Base-by-base conservation (phyloP, 2,888 invertebrate species). In the Macrophya annulata region DNA sequence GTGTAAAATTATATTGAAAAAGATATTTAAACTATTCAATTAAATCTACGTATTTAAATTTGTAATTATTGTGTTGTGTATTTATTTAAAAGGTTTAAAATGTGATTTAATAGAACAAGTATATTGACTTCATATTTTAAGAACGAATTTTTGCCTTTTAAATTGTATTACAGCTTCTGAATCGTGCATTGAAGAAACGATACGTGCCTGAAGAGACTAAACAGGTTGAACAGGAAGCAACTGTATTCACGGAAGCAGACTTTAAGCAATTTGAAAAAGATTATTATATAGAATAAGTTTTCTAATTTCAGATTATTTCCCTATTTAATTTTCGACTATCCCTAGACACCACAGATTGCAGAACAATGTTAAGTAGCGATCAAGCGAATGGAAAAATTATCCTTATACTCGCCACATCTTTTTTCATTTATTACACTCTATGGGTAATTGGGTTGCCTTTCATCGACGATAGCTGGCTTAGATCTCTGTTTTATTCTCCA, bases 391-490 rank as follows among this genome's bases (percentile, higher is more conserved):
- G 96, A 82, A 95, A 95, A 93, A 87, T 95, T 81, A 93, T 96
- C 87, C 93, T 96, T 88, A 94, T 94, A 86, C 88, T 94, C 4
- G 95, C 95, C 5, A 91, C 94, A 6, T 90, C 94, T 15, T 89
- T 95, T 84, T 96, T 96, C 89, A 88, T 95, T 0, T 94, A 96
- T 89, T 94, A 96, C 87, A 95, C 95, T 55, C 92, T 96, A 85
- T 97, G 96, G 96, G 93, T 96, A 25, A 95, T 96, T 85, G 95
- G 95, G 74, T 94, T 96, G 89, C 97, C 97, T 1, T 96, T 97
- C 89, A 95, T 96, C 89, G 94, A 95, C 84, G 94, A 95, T 88
- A 95, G 95, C 90, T 94, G 95, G 94, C 95, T 96, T 94, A 90
- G 92, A 91, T 89, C 90, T 51, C 77, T 90, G 12, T 87, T 92